Base-by-base conservation (phyloP, 2,888 invertebrate genomes). In the Cryptus viduatorius region DNA sequence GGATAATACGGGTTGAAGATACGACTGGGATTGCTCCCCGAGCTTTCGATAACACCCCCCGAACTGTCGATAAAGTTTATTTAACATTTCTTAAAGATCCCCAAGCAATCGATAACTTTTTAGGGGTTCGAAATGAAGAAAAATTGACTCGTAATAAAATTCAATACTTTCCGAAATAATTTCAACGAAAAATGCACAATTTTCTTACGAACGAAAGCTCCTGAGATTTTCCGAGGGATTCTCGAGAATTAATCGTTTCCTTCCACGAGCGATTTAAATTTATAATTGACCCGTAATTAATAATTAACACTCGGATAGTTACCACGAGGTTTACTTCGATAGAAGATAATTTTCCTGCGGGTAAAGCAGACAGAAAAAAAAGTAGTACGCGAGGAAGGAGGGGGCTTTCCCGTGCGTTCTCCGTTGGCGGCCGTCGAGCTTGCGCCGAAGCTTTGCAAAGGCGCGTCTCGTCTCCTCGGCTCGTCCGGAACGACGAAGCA, bases 361-460 rank as follows among this genome's bases (percentile, higher is more conserved):
- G 12, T 12, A 46, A 5, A 48, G 31, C 16, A 7, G n/a, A 29
- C 64, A 44, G 31, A 59, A 59, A 67, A 10, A 24, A 56, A 56
- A 24, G 56, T 24, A 19, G 24, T 12, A 19, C 24, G 19, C 56
- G 65, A 12, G 4, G 19, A 42, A 71, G 72, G 72, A 56, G 48
- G 75, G 79, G 29, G 59, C 24, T 44, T 61, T 67, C 59, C 44
- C 64, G 75, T 67, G 68, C 37, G 50, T 65, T 61, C 61, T 72
- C 42, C 48, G 71, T 44, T 68, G 73, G 80, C 77, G 80, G 46
- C 65, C 37, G 68, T 48, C 56, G 91, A 89, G 91, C 85, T 90
- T 91, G 91, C 91, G 91, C 90, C 73, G 84, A 89, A 31, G 81
- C 86, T 82, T 85, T 82, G 78, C 81, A 87, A 65, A 88, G 89